These are phyloP conservation scores for Apamea crenata DNA, from an alignment of 2,888 invertebrate species.

Conservation along the genomic window DNA sequence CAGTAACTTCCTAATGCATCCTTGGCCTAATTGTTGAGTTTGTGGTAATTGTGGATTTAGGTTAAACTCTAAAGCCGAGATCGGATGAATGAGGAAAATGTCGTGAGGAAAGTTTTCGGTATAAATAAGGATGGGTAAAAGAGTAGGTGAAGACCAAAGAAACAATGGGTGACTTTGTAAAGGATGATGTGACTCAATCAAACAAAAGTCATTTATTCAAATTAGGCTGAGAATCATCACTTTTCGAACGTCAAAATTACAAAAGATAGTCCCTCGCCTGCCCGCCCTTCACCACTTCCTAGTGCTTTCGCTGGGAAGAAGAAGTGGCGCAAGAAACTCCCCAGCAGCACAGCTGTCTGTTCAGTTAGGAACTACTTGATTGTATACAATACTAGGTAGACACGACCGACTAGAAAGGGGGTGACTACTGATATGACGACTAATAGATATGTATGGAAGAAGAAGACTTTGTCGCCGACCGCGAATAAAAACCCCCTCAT, in stretches of 20 bases:
- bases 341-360: too few species aligned
- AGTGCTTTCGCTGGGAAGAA: too few species aligned
- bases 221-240: too few species aligned
- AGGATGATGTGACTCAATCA: too few species aligned
- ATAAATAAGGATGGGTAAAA: neutral
- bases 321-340: too few species aligned
- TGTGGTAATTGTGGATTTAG: slow-evolving; percentile 18
- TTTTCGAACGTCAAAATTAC: too few species aligned
- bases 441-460: too few species aligned
- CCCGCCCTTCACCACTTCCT: too few species aligned
- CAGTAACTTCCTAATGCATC: slow-evolving; percentile 59
- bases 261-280: too few species aligned
- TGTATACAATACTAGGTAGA: too few species aligned
- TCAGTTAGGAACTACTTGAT: too few species aligned
- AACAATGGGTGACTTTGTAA: neutral
- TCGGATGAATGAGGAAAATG: neutral
- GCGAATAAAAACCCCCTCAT: neutral
- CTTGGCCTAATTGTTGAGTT: slow-evolving; percentile 39
- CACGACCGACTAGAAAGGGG: neutral
- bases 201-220: too few species aligned
- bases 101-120: neutral
- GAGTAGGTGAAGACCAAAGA: neutral
- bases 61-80: neutral
- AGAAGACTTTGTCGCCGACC: neutral
- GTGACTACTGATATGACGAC: neutral